Percentiles rank a stretch among this genome's conserved stretches.
Evolutionary conservation across 2,888 invertebrate species (phyloP).

Genomic region (Clitarchus hookeri): DNA sequence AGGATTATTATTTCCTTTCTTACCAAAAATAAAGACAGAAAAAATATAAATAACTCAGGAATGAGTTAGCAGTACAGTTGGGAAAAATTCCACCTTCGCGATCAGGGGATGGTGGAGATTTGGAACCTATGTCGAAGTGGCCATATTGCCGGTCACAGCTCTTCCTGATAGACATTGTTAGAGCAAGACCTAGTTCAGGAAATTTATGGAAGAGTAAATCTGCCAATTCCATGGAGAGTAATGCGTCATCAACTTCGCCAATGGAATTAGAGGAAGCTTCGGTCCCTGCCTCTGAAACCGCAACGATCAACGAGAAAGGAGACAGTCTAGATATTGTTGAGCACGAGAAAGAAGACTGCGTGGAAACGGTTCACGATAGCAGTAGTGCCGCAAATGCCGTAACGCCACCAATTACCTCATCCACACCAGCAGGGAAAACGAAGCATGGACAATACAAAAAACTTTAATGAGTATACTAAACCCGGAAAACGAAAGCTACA

Average conservation of each 20-base stretch:
- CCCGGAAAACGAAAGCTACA: background rate
- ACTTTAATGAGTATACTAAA: background rate
- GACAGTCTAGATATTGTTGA: background rate
- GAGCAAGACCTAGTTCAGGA: background rate
- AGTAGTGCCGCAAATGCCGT: background rate
- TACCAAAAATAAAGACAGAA: background rate
- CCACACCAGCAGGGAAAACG: background rate
- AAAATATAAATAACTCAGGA: conserved; percentile 2
- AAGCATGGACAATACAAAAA: background rate
- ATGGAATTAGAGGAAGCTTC: too few species aligned
- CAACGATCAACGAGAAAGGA: background rate
- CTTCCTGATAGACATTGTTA: background rate
- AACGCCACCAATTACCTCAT: background rate
- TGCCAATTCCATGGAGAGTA: too few species aligned
- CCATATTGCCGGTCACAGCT: background rate
- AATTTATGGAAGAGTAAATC: background rate
- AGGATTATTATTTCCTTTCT: background rate
- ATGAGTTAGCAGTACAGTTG: background rate
- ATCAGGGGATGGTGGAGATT: background rate
- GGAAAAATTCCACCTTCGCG: background rate
- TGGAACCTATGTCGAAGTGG: background rate
- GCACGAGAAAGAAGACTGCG: background rate
- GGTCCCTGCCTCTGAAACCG: too few species aligned
- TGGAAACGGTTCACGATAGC: background rate
- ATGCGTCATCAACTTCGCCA: too few species aligned